A percentile compares a stretch with the other conserved stretches of the same genome.
These are phyloP conservation scores for Drosophila setosimentum DNA, from an alignment of 2,888 invertebrate genomes.

Conservation along the genomic window DNA sequence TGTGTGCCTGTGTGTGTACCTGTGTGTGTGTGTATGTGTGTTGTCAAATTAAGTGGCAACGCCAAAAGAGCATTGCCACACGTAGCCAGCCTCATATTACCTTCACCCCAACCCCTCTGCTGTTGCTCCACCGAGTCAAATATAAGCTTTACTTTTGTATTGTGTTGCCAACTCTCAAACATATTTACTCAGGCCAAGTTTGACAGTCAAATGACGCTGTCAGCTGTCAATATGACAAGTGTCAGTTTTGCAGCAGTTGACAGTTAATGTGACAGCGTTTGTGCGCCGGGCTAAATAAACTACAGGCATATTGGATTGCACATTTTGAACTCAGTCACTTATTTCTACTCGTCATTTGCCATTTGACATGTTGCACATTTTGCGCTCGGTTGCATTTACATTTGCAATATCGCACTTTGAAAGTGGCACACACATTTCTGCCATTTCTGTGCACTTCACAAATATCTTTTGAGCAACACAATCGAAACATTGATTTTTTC, in stretches of 20 bases:
- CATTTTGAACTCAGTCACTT: constrained; percentile 34
- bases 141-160: constrained; percentile 21
- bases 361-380: constrained; percentile 32
- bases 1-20: constrained; percentile 15
- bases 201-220: constrained; percentile 84
- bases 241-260: constrained; percentile 83
- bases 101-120: too few relatives aligned
- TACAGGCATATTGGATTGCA: constrained; percentile 79
- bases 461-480: constrained; percentile 3
- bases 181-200: constrained; percentile 56
- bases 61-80: constrained; percentile 69
- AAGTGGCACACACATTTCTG: background rate
- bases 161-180: constrained; percentile 48
- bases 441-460: background rate
- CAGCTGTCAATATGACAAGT: constrained; percentile 84
- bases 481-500: background rate
- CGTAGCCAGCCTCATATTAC: constrained; percentile 23
- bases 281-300: constrained; percentile 76
- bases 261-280: constrained; percentile 80
- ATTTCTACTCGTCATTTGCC: constrained; percentile 7
- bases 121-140: background rate
- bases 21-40: constrained; percentile 37
- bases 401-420: constrained; percentile 10
- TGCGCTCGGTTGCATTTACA: constrained; percentile 17
- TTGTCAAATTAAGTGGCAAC: constrained; percentile 77